Percentiles rank a stretch among this genome's conserved stretches.
phyloP scores from a whole-genome alignment of 1,140 invertebrate species.

The Rhopalosiphum padi region DNA sequence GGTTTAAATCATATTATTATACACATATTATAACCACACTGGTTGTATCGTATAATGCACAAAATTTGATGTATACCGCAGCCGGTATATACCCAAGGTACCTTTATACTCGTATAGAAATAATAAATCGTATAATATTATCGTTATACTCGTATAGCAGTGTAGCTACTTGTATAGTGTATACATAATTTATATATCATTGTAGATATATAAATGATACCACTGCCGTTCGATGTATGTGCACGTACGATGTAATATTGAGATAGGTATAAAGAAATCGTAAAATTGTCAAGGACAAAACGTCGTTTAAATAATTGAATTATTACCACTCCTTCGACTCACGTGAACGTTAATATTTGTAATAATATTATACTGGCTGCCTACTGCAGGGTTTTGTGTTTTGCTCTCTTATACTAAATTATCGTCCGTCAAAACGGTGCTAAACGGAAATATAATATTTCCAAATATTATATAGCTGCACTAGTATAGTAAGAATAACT shows the following conservation, averaged over 20 bases:
- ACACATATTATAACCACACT: neutral
- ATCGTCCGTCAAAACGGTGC: neutral
- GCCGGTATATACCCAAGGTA: too few relatives aligned
- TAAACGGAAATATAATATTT: too few relatives aligned
- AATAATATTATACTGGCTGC: neutral
- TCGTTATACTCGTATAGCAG: neutral
- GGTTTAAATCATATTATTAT: conserved; percentile 1
- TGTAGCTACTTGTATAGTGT: neutral
- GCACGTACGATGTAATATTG: neutral
- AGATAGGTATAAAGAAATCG: conserved; percentile 15
- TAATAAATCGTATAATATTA: neutral
- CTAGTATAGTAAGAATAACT: neutral
- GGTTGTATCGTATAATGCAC: neutral
- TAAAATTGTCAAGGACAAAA: conserved; percentile 19
- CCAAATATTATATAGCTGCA: neutral
- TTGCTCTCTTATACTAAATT: neutral
- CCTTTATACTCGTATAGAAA: neutral
- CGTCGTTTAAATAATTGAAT: neutral
- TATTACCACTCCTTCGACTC: neutral
- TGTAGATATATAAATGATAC: neutral
- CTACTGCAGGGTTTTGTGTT: neutral
- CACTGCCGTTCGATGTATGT: neutral
- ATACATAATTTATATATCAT: neutral
- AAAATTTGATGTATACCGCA: neutral
- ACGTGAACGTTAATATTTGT: neutral